A percentile compares a stretch with the other conserved stretches of the same genome.
These are phyloP conservation scores for Ia io DNA, from an alignment of 2,113 vertebrate species.

Conservation along the genomic window DNA sequence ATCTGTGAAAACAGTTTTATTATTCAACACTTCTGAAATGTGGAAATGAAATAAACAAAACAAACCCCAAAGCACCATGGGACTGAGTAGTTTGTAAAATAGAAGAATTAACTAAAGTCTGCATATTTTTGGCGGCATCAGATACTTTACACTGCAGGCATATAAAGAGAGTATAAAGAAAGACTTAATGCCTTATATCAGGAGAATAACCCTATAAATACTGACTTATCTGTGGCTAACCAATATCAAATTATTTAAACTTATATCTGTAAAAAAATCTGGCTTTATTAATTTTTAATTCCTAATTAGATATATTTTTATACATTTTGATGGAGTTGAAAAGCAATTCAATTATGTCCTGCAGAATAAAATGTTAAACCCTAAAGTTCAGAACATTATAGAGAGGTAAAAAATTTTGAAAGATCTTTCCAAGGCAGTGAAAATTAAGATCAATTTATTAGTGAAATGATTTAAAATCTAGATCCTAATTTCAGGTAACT, in stretches of 20 bases:
- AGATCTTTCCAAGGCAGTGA: not conserved
- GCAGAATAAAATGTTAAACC: not conserved
- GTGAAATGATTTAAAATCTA: not conserved
- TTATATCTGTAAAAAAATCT: not conserved
- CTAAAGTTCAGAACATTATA: slow-evolving; percentile 15
- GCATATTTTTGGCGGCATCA: not conserved
- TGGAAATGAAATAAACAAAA: slow-evolving; percentile 73
- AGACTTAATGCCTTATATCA: not conserved
- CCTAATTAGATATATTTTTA: not conserved
- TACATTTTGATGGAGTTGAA: not conserved
- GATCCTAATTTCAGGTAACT: not conserved
- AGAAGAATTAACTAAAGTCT: slow-evolving; percentile 25
- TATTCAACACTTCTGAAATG: slow-evolving; percentile 68
- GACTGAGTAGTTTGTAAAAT: slow-evolving; percentile 6
- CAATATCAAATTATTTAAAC: not conserved
- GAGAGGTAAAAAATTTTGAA: slow-evolving; percentile 17
- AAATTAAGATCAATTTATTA: slow-evolving; percentile 5
- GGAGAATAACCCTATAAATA: not conserved
- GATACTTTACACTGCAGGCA: not conserved
- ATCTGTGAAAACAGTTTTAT: slow-evolving; percentile 69
- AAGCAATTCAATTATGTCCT: not conserved
- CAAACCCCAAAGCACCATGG: not conserved
- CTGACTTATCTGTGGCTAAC: not conserved
- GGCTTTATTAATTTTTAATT: slow-evolving; percentile 31
- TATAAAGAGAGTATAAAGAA: not conserved